phyloP scores from a whole-genome alignment of 2,888 invertebrate species.

The Harpagoxenus sublaevis region DNA sequence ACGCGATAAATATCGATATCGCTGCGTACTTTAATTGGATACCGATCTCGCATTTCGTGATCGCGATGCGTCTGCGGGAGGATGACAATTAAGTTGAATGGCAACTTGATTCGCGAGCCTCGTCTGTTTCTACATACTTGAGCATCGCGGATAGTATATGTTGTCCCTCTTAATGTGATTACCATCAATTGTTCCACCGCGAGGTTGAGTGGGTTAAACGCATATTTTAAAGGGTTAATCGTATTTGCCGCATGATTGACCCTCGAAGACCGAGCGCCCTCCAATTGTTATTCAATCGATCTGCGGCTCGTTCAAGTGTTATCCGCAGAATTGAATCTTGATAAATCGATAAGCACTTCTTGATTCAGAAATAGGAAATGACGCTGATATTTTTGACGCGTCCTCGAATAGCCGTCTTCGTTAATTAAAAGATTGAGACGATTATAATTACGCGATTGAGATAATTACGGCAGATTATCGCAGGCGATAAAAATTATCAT shows the following conservation, averaged over 20 bases:
- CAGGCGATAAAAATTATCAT: constrained; percentile 1
- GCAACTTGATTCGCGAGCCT: neutral
- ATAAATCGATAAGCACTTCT: neutral
- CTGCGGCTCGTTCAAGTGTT: neutral
- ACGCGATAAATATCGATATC: constrained; percentile 59
- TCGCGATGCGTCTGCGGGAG: neutral
- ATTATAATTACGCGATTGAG: neutral
- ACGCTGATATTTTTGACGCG: neutral
- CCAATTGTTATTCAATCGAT: neutral
- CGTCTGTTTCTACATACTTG: neutral
- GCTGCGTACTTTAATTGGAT: constrained; percentile 62
- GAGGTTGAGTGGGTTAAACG: neutral
- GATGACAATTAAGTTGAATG: neutral
- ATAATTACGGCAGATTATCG: neutral
- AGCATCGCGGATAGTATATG: neutral
- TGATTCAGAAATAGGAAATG: neutral
- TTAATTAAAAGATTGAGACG: constrained; percentile 3
- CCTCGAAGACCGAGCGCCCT: neutral
- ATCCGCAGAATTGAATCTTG: neutral
- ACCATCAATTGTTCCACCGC: neutral
- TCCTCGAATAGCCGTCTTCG: neutral
- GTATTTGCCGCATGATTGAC: constrained; percentile 12
- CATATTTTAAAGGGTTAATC: constrained; percentile 38
- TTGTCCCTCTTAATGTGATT: neutral
- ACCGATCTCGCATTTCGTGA: constrained; percentile 61